Percentiles rank a stretch among this genome's conserved stretches.
Conservation (phyloP, 2,888 invertebrate genomes). For the Anthophora plumipes region DNA sequence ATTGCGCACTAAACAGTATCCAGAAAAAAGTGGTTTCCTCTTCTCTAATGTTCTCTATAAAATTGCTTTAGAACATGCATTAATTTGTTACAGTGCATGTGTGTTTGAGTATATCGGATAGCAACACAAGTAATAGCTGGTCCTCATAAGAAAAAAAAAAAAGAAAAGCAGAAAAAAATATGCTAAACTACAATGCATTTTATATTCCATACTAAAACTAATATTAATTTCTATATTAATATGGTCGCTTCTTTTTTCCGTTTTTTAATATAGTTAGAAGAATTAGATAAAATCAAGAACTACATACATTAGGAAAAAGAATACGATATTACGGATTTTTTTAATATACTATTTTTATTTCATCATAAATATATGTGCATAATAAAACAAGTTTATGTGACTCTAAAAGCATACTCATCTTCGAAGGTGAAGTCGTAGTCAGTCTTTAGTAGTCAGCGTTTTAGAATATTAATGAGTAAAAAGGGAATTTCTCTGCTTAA, state of each 20-base stretch:
- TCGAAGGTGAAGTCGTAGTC: slow-evolving; percentile 3
- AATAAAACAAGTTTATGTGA: neutral
- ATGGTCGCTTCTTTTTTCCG: neutral
- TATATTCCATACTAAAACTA: neutral
- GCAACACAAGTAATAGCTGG: neutral
- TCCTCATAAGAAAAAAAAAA: neutral
- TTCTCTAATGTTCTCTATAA: slow-evolving; percentile 1
- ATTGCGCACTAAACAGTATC: neutral
- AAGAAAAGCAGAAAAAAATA: neutral
- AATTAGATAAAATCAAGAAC: neutral
- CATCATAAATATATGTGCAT: neutral
- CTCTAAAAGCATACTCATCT: neutral
- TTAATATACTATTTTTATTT: neutral
- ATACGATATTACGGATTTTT: neutral
- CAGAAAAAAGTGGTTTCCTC: neutral
- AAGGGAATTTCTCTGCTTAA: neutral
- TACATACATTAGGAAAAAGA: neutral
- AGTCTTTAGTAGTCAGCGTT: neutral
- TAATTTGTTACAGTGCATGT: slow-evolving; percentile 5
- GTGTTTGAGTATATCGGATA: slow-evolving; percentile 4
- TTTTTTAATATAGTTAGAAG: neutral
- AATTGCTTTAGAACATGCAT: slow-evolving; percentile 2
- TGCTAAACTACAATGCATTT: neutral
- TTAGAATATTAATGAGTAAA: neutral
- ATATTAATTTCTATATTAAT: neutral